Percentiles rank a stretch among this genome's conserved stretches.
These are phyloP conservation scores for Meda fulgida DNA, from an alignment of 2,797 vertebrate species.

Conservation along the genomic window DNA sequence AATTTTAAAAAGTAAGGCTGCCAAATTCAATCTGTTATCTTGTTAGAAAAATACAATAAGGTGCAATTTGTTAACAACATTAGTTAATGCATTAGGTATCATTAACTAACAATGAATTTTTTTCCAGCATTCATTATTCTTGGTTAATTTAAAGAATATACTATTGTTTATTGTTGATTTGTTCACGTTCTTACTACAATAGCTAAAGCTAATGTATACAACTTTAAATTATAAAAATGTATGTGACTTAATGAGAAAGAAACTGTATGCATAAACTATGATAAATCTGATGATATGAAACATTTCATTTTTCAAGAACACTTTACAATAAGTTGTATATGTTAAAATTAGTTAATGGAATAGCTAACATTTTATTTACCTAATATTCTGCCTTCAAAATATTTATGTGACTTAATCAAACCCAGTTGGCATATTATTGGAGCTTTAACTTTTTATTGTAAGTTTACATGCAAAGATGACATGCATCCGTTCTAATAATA, in stretches of 20 bases:
- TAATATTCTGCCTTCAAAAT: not conserved
- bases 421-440: not conserved
- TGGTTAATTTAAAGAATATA: not conserved
- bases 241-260: not conserved
- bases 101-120: not conserved
- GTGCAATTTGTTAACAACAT: not conserved
- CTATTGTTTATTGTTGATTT: too few species aligned
- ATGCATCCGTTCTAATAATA: not conserved
- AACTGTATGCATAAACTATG: not conserved
- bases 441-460: not conserved
- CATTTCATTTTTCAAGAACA: not conserved
- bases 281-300: not conserved
- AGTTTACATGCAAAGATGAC: not conserved
- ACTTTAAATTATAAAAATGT: not conserved
- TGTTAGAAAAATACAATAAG: not conserved
- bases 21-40: not conserved
- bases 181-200: not conserved
- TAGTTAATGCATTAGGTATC: not conserved
- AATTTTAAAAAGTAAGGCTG: not conserved
- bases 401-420: not conserved
- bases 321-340: not conserved
- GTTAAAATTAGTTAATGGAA: not conserved
- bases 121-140: not conserved
- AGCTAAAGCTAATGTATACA: not conserved
- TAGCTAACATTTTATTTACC: not conserved